Evolutionary conservation across 2,113 vertebrate genomes (phyloP), one percentile per base, ranked within the genome.

Genomic region (Anoplopoma fimbria): DNA sequence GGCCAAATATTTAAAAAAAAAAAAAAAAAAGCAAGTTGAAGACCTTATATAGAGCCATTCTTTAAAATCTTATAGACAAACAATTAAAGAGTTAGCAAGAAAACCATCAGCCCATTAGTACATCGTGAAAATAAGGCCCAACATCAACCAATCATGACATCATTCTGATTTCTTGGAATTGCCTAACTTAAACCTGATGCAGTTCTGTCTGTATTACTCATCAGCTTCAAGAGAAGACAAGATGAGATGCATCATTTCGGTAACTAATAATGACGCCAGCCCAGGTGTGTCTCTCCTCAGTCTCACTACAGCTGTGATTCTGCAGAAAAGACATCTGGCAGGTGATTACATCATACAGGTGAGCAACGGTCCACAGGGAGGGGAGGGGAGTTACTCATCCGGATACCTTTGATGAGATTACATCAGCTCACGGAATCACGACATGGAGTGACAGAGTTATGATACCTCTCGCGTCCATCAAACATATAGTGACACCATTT

Each of bases 291-390:
- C 17, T 69, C 17, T 69, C n/a, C 29, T 72, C 45, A 2, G 15
- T 10, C 31, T 82, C 27, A 53, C 63, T 1, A 69, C 84, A 85
- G 57, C 63, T 81, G 78, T 15, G n/a, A 29, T 15, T 40, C 57
- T 33, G 36, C n/a, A n/a, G n/a, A 55, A 1, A 31, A 10, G 27
- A 29, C 9, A 5, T 19, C 21, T 25, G 49, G 40, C 25, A 14
- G 23, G 17, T 23, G 23, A 71, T 84, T 6, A 85, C 74, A 14
- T 89, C 88, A 92, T 31, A 51, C 81, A 92, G 86, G 88, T 92
- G 88, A 58, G 70, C 19, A 6, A 17, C 45, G 9, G 61, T 6
- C 58, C 23, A 40, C 62, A 1, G 8, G 58, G 45, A 15, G 2
- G 5, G 6, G 33, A 5, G 13, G 25, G 4, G 2, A 0, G 21